Conservation (phyloP, 2,888 invertebrate genomes). For the Acrocyrtus sp. region DNA sequence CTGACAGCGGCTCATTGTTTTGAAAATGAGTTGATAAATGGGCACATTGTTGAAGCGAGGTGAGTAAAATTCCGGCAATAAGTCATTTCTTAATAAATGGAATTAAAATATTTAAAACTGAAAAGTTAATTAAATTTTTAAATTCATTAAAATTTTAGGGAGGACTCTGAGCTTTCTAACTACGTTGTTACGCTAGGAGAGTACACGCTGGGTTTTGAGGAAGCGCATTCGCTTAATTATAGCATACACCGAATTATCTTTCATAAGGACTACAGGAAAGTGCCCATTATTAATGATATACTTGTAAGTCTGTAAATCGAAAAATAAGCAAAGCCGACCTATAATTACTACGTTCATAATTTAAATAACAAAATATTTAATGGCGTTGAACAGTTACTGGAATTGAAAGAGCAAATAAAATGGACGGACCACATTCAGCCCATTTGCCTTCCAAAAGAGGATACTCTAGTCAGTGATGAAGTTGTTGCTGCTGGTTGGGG, state of each 20-base stretch:
- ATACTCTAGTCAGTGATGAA: background rate
- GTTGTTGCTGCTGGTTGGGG: constrained; percentile 49
- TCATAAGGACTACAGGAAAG: constrained; percentile 18
- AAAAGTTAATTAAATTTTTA: no score
- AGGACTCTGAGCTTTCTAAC: background rate
- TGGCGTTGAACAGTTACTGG: constrained; percentile 28
- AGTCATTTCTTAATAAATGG: background rate
- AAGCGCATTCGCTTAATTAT: background rate
- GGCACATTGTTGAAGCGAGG: background rate
- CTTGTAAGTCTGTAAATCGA: constrained; percentile 4
- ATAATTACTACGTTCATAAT: no score
- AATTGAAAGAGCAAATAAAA: constrained; percentile 32
- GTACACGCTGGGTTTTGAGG: background rate
- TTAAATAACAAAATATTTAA: no score
- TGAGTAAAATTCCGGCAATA: background rate
- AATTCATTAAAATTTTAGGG: no score
- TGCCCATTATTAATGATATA: constrained; percentile 34
- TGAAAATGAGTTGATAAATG: background rate
- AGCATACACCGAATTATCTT: constrained; percentile 27
- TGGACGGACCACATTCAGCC: constrained; percentile 49
- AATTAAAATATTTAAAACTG: background rate
- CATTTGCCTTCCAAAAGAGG: constrained; percentile 46
- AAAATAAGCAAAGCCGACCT: no score
- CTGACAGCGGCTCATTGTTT: constrained; percentile 35
- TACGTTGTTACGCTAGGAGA: constrained; percentile 28